Base-by-base conservation (phyloP, 1,140 invertebrate genomes). In the Caenorhabditis tropicalis region DNA sequence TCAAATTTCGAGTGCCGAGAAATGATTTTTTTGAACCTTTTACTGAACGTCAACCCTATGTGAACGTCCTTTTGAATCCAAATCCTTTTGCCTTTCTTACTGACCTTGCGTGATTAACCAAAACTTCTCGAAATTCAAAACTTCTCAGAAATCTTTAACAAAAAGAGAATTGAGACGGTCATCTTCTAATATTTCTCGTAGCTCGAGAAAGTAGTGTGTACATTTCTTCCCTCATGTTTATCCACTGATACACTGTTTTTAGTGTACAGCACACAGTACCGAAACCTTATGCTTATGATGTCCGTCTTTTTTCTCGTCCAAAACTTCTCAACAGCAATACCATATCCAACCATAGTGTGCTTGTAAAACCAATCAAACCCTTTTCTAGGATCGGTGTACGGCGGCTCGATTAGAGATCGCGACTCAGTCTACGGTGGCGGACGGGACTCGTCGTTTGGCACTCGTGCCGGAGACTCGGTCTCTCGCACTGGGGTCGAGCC, bases 331-430 rank as follows among this genome's bases (percentile, higher is more conserved):
- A 9, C 60, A 70, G 39, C 3, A 39, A 46, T 10, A 24, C 21
- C 27, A 9, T 10, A 46, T 33, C 12, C 65, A 21, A 21, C 19
- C 65, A 33, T 74, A 74, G n/a, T 74, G 65, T 74, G 65, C 65
- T 43, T 39, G 36, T 9, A 9, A 46, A 46, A n/a, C 65, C 36
- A 74, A 46, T 19, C 15, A 74, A 39, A 33, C 65, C 65, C 65
- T 74, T 74, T 74, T 74, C 65, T 74, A 84, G 83, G 83, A 74
- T 84, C 83, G 48, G 48, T 84, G 24, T 84, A 84, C 79, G 83
- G 83, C 21, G 82, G 82, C 39, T 79, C 70, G 48, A 46, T 81
- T 80, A 65, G 83, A 84, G 83, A 84, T 49, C 70, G 83, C 46
- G 83, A 84, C 48, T 84, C 83, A 43, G 43, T 80, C 36, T 84